Percentiles rank a stretch among this genome's conserved stretches.
These are phyloP conservation scores for Rhabdophis nuchalis DNA, from an alignment of 2,797 vertebrate species.

Conservation along the genomic window DNA sequence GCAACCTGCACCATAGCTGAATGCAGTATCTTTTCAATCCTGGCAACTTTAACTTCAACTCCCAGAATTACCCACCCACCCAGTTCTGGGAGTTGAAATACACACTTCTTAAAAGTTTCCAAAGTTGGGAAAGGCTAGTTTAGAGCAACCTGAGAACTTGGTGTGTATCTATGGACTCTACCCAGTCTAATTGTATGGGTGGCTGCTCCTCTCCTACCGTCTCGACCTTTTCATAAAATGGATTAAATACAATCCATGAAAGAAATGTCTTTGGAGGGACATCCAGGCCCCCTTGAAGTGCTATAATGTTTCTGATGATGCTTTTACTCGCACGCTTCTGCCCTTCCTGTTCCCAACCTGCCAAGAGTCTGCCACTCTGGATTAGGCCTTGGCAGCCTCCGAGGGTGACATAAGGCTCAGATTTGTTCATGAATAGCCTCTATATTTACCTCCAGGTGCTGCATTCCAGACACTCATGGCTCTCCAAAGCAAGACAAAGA, in stretches of 20 bases:
- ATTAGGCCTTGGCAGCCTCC: conserved; percentile 15
- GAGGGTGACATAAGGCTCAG: neutral
- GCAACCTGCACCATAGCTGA: neutral
- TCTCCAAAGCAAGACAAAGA: conserved; percentile 32
- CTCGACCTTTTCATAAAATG: neutral
- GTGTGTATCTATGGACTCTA: neutral
- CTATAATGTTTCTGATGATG: neutral
- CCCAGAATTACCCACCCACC: neutral
- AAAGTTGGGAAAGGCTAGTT: neutral
- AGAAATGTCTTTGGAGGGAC: neutral
- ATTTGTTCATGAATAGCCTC: neutral
- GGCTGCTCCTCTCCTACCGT: neutral
- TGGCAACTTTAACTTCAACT: neutral
- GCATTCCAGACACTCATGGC: conserved; percentile 5
- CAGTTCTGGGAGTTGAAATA: neutral
- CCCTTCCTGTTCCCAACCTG: neutral
- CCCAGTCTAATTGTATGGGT: neutral
- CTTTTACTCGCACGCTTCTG: neutral
- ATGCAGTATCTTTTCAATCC: neutral
- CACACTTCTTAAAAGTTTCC: neutral
- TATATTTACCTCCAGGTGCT: neutral
- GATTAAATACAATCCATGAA: neutral
- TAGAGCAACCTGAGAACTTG: neutral
- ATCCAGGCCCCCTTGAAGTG: neutral
- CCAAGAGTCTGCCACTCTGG: conserved; percentile 36